Conservation (phyloP, 2,888 invertebrate genomes). For the Sarcophaga subvicina region DNA sequence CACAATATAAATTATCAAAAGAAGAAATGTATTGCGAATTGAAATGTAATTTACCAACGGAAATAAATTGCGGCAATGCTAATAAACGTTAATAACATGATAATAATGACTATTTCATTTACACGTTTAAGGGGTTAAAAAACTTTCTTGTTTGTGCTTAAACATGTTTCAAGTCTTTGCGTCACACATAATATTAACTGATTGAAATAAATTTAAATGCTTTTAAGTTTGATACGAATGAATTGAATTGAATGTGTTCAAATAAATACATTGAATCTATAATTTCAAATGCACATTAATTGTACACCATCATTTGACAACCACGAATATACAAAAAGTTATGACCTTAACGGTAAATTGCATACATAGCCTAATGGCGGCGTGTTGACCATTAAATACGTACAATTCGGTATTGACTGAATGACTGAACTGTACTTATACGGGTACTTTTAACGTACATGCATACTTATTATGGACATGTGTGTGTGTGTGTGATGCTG, state of each 20-base stretch:
- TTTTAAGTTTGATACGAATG: slow-evolving; percentile 39
- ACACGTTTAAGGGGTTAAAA: slow-evolving; percentile 14
- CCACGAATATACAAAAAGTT: slow-evolving; percentile 15
- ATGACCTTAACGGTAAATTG: slow-evolving; percentile 10
- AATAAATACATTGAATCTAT: slow-evolving; percentile 2
- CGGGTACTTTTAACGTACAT: not conserved
- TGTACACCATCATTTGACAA: not conserved
- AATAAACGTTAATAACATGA: not conserved
- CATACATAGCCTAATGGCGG: slow-evolving; percentile 1
- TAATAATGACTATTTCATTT: slow-evolving; percentile 15
- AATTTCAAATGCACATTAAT: slow-evolving; percentile 8
- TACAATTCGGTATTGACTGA: slow-evolving; percentile 27
- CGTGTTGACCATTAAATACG: slow-evolving; percentile 5
- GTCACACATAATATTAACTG: not conserved
- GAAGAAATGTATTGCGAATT: no score
- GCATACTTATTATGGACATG: not conserved
- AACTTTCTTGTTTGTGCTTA: slow-evolving; percentile 11
- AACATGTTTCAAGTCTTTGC: slow-evolving; percentile 37
- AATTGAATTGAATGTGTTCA: slow-evolving; percentile 3
- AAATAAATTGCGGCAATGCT: no score
- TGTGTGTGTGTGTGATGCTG: not conserved
- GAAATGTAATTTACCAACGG: no score
- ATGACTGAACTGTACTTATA: slow-evolving; percentile 15
- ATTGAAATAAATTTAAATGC: slow-evolving; percentile 19
- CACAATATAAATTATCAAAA: no score